Base-by-base conservation (phyloP, 2,888 invertebrate species). In the Microplitis manilae region DNA sequence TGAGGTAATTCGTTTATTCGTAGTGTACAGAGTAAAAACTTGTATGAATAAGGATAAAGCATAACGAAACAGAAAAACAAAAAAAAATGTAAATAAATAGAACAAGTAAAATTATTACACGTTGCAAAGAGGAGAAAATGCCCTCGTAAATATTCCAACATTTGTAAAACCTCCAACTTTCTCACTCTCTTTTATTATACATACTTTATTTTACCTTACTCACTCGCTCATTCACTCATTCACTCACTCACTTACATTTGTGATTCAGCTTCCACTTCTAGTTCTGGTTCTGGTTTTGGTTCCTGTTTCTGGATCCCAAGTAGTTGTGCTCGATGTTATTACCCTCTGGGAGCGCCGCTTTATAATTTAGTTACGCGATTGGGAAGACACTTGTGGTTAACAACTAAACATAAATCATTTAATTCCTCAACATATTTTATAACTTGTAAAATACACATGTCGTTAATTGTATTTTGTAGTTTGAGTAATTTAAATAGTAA, bases 291-390 rank as follows among this genome's bases (percentile, higher is more conserved):
- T 50, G 13, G 50, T 50, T 13, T 2, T 13, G 13, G 13, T 15
- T 17, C 30, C 30, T 30, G 30, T 30, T 50, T 50, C 50, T 50
- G 50, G 50, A 50, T 50, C 9, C 50, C 50, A 50, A 50, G 50
- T 50, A 13, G 9, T 50, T 50, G 50, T 13, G 50, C 50, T 38
- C 60, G 13, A 50, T 60, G 60, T 79, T 77, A 81, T 78, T 79
- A 80, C 83, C 83, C 85, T 72, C 50, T 41, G 83, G 84, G 83
- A 83, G 81, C 79, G 80, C 82, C 81, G 73, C 64, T 77, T 79
- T 85, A 86, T 87, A 86, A 87, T 86, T 87, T 84, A 86, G 85
- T 84, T 83, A 83, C 82, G 50, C 9, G 84, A 86, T 86, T 84
- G 83, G 65, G 80, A 85, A 84, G 83, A 84, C 86, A 87, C 83